Evolutionary conservation across 2,797 vertebrate species (phyloP), one percentile per base, ranked within the genome.

Genomic region (Megalops cyprinoides): DNA sequence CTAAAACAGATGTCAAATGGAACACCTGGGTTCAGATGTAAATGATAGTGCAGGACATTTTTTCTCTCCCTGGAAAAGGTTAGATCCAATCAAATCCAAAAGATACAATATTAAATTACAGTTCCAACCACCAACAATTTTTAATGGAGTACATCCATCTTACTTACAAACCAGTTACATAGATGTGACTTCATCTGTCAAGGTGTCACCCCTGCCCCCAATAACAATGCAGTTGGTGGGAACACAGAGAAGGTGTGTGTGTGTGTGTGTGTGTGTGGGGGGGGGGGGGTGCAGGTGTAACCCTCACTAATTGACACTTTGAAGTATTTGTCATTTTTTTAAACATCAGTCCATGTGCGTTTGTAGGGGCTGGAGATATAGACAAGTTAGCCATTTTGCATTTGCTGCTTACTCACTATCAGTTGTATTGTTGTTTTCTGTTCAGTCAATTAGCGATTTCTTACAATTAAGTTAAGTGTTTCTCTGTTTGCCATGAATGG

Each of bases 71-170:
- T 25, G 56, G 60, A 37, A 34, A 42, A 51, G 53, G 76, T 67
- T 37, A 67, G 12, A 53, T 39, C 20, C 65, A 39, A 31, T 51
- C 48, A 55, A 65, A n/a, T n/a, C n/a, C n/a, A n/a, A n/a, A n/a
- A n/a, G n/a, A n/a, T n/a, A n/a, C n/a, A 53, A 18, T 53, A 71
- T 73, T 28, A 23, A 53, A 74, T 81, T 76, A 76, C 74, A 39
- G 18, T 69, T n/a, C 56, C 34, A 49, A 75, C 75, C 79, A 81
- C 60, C 60, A 74, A 55, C 74, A 81, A 42, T 18, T n/a, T 71
- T 67, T 82, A 46, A 82, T 74, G 37, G 76, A 74, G 51, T 28
- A 60, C 76, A 82, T 79, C 58, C 53, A 79, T 82, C 71, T 76
- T 55, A 31, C 39, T 42, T 48, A 34, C 44, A 78, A 60, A 31